phyloP scores from a whole-genome alignment of 2,888 invertebrate genomes.

The Meteorus cinctellus region DNA sequence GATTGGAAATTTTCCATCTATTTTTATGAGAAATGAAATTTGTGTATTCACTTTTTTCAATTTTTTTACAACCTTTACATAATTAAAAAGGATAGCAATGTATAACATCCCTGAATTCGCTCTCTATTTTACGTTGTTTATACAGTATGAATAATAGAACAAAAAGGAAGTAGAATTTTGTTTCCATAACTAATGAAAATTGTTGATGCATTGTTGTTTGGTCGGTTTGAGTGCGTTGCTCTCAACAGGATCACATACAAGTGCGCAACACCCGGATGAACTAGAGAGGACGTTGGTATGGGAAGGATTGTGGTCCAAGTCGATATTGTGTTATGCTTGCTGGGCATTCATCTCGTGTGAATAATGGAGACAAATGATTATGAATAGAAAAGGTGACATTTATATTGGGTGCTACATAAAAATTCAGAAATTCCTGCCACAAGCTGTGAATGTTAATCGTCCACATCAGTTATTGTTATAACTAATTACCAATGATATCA shows the following conservation, averaged over 20 bases:
- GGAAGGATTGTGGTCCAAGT: not conserved
- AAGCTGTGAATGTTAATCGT: no score
- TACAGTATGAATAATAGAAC: not conserved
- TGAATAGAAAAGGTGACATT: no score
- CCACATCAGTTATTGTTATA: no score
- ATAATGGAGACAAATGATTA: slow-evolving; percentile 14
- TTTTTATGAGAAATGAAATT: not conserved
- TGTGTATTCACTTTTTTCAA: not conserved
- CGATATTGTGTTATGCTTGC: slow-evolving; percentile 3
- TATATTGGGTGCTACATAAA: no score
- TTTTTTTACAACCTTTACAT: no score
- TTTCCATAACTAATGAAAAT: not conserved
- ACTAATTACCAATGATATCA: not conserved
- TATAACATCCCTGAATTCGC: no score
- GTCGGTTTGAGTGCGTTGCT: not conserved
- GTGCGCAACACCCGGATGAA: slow-evolving; percentile 3
- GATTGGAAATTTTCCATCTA: not conserved
- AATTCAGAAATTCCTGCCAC: no score
- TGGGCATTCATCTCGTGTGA: slow-evolving; percentile 6
- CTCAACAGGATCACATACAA: slow-evolving; percentile 10
- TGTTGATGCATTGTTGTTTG: not conserved
- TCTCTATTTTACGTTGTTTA: no score
- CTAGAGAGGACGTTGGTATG: not conserved
- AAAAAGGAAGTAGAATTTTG: not conserved
- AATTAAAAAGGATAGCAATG: no score